Base-by-base conservation (phyloP, 2,113 vertebrate genomes). In the Carassius auratus region DNA sequence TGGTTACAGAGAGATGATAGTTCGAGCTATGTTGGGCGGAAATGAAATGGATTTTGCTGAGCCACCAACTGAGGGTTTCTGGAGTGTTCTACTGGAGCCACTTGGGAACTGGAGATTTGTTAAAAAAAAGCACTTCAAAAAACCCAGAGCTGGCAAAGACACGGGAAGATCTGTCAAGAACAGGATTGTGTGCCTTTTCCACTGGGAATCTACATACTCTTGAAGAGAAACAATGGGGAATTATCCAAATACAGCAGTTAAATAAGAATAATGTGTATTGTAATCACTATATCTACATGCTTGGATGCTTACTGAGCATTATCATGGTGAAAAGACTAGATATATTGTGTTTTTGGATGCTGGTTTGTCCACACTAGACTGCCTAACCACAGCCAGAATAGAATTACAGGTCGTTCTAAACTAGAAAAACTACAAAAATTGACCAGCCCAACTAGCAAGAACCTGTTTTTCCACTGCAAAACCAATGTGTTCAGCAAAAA, bases 1-100 rank as follows among this genome's bases (percentile, higher is more conserved):
- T 89, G 91, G 89, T 90, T 91, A 61, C 89, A 86, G 90, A 88
- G 85, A 90, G 90, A 90, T 91, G 91, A 94, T 92, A 92, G 93
- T 89, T 93, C 91, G 91, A 92, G 93, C 89, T 94, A 94, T 94
- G 92, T 90, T 92, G 90, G 76, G 90, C 93, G 94, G 94, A 95
- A 95, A 95, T 95, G 90, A 95, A 95, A 94, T 87, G 89, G 91
- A 93, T 92, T 93, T 91, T 87, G 89, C 89, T 91, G 87, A 92
- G 91, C 90, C 69, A 90, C 88, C 76, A 85, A 85, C 68, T 86
- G 76, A 90, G 91, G 92, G 88, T 91, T 93, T 85, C 88, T 64
- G 76, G 84, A 85, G 90, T 90, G 89, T 88, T 91, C 84, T 87
- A 90, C 91, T 90, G 90, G 89, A 90, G 80, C 91, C 90, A 89